Evolutionary conservation across 2,797 vertebrate genomes (phyloP), one percentile per base, ranked within the genome.

Genomic region (Ciconia nigra): DNA sequence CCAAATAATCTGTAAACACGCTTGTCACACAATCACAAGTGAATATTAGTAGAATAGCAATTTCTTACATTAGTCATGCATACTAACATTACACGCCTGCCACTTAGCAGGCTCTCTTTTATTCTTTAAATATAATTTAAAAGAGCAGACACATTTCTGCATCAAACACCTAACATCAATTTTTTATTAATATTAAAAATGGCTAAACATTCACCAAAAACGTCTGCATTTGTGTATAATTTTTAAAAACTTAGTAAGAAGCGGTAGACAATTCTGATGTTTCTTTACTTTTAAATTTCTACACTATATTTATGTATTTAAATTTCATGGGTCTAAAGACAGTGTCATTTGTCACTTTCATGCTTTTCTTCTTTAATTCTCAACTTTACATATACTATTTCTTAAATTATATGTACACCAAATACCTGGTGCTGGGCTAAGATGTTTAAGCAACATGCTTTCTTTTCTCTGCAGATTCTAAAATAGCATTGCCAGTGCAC

Each of bases 11-110:
- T 99, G 99, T 99, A 99, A 99, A 99, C 99, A 99, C 98, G 97
- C 99, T 99, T 99, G 99, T 99, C 99, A 99, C 99, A 99, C 99
- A 99, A 99, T 99, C 99, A 99, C 99, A 98, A 99, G 99, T 99
- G 99, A 98, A 79, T 98, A 98, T 98, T 98, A 98, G 98, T 98
- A 98, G 98, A 98, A 97, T 98, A 98, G 98, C 98, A 97, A 98
- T 98, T 98, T 98, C 98, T 98, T 98, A 98, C 98, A 98, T 98
- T 98, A 98, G 98, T 99, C 99, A 99, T 99, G 99, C 99, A 99
- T 99, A 98, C 99, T 99, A 99, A 99, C 99, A 99, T 99, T 99
- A 99, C 98, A 98, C 97, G 98, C 99, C 99, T 98, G 99, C 98
- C 98, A 98, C 98, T 97, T 96, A 98, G 98, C 99, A 99, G 99